Evolutionary conservation across 2,888 invertebrate genomes (phyloP), one percentile per base, ranked within the genome.

Genomic region (Drosophila longiperda): DNA sequence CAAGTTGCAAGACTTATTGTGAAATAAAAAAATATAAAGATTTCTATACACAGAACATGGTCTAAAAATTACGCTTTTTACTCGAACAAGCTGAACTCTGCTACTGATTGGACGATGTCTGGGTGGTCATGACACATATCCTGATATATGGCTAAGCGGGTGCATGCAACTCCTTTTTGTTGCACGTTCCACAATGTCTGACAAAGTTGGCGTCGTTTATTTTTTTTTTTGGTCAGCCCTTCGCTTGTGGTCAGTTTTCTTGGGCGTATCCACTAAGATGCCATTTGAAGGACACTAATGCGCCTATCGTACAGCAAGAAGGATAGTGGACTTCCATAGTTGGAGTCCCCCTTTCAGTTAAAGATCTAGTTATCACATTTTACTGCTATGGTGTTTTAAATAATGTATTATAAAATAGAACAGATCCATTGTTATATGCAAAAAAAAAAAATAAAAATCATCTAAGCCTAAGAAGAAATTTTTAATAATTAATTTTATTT

Each of bases 281-380:
- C 60, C 79, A 78, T 58, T 78, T 89, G 88, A 89, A 70, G 67
- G 89, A 88, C 89, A 88, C 74, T 84, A 86, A 89, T 84, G 71
- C 82, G 76, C 61, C 71, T 71, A 66, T 62, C 23, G 63, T 50
- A 52, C 75, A 60, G 32, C 66, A 54, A 26, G 42, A 66, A 45
- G 54, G n/a, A 58, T 26, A 20, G 20, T 61, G 53, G 42, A 54
- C 60, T 60, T 55, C 9, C 57, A 38, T 45, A 52, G 15, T 55
- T 53, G 36, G 34, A 61, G 12, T 59, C 29, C 20, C 29, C 26
- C n/a, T 15, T 54, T 60, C 32, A n/a, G 3, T 15, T 6, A 8
- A n/a, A 12, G 9, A 29, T 5, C 7, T 9, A 38, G 1, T 20
- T 40, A 34, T 6, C 26, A 23, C 20, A 42, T 61, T 26, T 29